Base-by-base conservation (phyloP, 2,888 invertebrate species). In the Stenodema calcarata region DNA sequence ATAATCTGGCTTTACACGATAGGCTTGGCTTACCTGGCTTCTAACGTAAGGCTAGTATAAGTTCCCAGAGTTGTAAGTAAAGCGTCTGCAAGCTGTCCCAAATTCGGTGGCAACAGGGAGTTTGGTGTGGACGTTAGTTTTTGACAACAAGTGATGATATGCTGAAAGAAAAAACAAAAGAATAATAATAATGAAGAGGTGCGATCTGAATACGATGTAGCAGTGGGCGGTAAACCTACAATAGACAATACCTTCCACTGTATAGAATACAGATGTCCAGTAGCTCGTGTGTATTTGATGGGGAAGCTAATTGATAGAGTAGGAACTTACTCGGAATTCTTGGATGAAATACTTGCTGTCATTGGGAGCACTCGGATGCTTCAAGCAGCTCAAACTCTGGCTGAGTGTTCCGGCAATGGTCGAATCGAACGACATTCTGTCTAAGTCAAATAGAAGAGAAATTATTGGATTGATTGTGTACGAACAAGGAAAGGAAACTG, bases 1-100 rank as follows among this genome's bases (percentile, higher is more conserved):
- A 9, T 44, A 44, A 44, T 14, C 11, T 6, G 44, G 14, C 1
- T 42, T 42, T 42, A 42, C 11, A 6, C 42, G 42, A 9, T 6
- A 9, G 42, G 42, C 11, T 11, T 42, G 6, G n/a, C 73, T 30
- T 86, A 78, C 86, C 80, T 47, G 1, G 86, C 75, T 50, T 86
- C 86, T 12, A 82, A 73, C 0, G 88, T 70, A 23, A 88, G 81
- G 6, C 75, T 78, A 7, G 50, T 50, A 14, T 70, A 41, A 0
- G 80, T 23, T 30, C 83, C 69, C 69, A 88, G 73, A 14, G 41
- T 73, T 14, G 73, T 73, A 30, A 88, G 86, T 18, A 87, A 30
- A 3, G 83, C 50, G 12, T 87, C 88, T 7, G 88, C 87, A 41
- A 88, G 54, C 23, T 81, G 87, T 14, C 87, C 76, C 35, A 88